These are phyloP conservation scores for Tetranychus piercei DNA, from an alignment of 2,888 invertebrate species.

Conservation along the genomic window DNA sequence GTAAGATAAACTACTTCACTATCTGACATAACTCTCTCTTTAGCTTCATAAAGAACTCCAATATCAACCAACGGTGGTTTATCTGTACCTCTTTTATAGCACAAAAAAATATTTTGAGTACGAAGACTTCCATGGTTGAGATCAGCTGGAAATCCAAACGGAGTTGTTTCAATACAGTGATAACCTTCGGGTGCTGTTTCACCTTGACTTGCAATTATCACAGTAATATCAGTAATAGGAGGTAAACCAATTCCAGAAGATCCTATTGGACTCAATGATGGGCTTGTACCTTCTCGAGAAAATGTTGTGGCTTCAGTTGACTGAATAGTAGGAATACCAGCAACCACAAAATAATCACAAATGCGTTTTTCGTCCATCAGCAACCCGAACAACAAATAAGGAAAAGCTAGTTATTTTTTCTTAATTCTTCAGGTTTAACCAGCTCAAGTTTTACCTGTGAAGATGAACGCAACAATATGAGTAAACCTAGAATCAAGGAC, in stretches of 20 bases:
- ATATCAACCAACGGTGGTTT: slow-evolving; percentile 92
- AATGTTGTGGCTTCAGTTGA: not conserved
- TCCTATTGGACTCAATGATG: slow-evolving; percentile 49
- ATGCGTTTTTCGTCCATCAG: slow-evolving; percentile 37
- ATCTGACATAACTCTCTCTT: slow-evolving; percentile 81
- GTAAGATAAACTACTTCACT: slow-evolving; percentile 70
- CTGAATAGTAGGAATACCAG: slow-evolving; percentile 41
- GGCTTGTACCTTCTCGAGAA: slow-evolving; percentile 47
- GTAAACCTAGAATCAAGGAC: too few relatives aligned
- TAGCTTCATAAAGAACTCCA: slow-evolving; percentile 88
- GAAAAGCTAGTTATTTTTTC: too few relatives aligned
- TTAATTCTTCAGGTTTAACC: too few relatives aligned
- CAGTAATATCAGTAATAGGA: slow-evolving; percentile 86
- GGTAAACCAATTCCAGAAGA: slow-evolving; percentile 34
- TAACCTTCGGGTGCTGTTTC: slow-evolving; percentile 65
- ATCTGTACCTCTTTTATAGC: slow-evolving; percentile 74
- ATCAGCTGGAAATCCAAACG: slow-evolving; percentile 65
- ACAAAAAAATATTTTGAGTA: slow-evolving; percentile 77
- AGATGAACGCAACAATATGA: too few relatives aligned
- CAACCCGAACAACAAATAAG: too few relatives aligned
- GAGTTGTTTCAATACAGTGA: slow-evolving; percentile 53
- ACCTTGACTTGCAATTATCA: slow-evolving; percentile 69
- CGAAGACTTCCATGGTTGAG: slow-evolving; percentile 91
- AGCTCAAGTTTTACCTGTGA: too few relatives aligned
- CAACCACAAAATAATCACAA: slow-evolving; percentile 95